Conservation (phyloP, 2,888 invertebrate species). For the Limnephilus marmoratus region DNA sequence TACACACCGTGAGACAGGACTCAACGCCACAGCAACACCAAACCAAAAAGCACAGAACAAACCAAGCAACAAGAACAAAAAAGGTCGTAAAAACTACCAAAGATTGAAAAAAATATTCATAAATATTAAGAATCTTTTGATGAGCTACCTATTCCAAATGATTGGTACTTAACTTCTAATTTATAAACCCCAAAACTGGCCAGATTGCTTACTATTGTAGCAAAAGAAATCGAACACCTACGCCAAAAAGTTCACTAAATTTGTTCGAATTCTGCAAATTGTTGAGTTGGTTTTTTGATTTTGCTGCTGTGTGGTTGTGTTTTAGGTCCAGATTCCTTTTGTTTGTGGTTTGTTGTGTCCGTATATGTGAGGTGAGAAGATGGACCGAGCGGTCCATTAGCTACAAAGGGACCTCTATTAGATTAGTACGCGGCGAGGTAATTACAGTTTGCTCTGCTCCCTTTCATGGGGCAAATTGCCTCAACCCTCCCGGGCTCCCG, state of each 20-base stretch:
- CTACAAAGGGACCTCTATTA: conserved; percentile 60
- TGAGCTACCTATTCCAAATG: background rate
- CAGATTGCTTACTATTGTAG: background rate
- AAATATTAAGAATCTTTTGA: background rate
- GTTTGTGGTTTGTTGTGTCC: background rate
- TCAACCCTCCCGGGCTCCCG: conserved; percentile 56
- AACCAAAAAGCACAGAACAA: background rate
- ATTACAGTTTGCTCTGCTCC: conserved; percentile 64
- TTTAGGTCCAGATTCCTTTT: conserved; percentile 7
- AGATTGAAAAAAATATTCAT: background rate
- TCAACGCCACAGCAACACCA: background rate
- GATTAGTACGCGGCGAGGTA: conserved; percentile 64
- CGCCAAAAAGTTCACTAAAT: background rate
- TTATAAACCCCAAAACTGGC: background rate
- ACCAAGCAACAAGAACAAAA: conserved; percentile 4
- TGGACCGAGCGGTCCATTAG: conserved; percentile 41
- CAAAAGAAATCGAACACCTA: background rate
- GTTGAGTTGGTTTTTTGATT: background rate
- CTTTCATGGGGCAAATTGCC: conserved; percentile 65
- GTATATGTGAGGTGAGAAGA: conserved; percentile 36
- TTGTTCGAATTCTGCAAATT: background rate
- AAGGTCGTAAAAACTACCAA: background rate
- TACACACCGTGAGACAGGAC: conserved; percentile 25
- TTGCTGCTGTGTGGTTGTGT: background rate
- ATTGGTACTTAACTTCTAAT: background rate